These are phyloP conservation scores for Lithophane leautieri DNA, from an alignment of 2,888 invertebrate genomes.

Conservation along the genomic window DNA sequence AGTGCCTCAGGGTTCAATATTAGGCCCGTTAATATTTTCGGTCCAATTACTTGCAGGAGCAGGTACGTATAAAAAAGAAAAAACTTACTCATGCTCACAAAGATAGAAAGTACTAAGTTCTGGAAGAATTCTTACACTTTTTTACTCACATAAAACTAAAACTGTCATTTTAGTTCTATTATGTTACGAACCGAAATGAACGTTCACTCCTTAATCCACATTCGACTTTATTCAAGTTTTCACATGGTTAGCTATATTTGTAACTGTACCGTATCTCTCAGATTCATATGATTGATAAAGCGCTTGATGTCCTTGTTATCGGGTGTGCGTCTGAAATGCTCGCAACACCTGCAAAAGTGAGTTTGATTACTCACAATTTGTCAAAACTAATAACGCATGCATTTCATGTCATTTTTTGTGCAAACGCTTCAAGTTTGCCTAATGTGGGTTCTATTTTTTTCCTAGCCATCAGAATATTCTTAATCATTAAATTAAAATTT, in stretches of 20 bases:
- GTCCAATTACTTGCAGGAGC: background rate
- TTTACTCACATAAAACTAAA: background rate
- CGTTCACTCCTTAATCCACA: background rate
- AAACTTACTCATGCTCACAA: background rate
- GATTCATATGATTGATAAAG: conserved; percentile 44
- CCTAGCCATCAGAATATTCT: background rate
- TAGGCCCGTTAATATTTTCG: background rate
- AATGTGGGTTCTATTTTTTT: background rate
- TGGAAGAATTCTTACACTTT: background rate
- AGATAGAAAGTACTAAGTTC: background rate
- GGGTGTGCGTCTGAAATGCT: background rate
- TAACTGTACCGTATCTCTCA: conserved; percentile 22
- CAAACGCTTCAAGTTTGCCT: background rate
- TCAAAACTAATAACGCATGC: conserved; percentile 3
- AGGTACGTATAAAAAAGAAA: background rate
- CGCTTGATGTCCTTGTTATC: conserved; percentile 38
- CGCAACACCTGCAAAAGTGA: conserved; percentile 8
- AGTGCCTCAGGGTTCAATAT: background rate
- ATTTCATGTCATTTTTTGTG: background rate
- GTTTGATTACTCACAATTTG: conserved; percentile 34
- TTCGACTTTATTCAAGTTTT: background rate
- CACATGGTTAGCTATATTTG: background rate
- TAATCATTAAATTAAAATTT: background rate
- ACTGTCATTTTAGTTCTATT: background rate
- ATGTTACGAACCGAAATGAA: background rate